Base-by-base conservation (phyloP, 2,797 vertebrate genomes). In the Tangara arthus region DNA sequence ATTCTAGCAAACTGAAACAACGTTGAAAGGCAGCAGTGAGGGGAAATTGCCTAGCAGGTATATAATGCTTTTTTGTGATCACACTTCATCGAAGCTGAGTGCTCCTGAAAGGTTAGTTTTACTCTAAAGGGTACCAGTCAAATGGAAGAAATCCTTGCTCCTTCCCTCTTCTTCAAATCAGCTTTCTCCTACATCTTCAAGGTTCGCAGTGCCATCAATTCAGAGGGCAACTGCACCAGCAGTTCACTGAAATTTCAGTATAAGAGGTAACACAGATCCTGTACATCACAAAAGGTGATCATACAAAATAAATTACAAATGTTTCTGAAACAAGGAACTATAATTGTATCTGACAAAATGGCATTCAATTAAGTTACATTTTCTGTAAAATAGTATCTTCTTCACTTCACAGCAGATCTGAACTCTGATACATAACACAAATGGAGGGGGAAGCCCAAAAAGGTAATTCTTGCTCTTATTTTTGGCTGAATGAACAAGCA, bases 1-100 rank as follows among this genome's bases (percentile, higher is more conserved):
- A 41, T 72, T 66, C 71, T 34, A 32, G 23, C 39, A 76, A 87
- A 60, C 16, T 28, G 46, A 55, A 87, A 80, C 0, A 3, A 82
- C 0, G 0, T 2, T 66, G n/a, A 68, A 90, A 83, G 39, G 57
- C 0, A 2, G 56, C 47, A 77, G 12, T 5, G 4, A 89, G 7
- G 16, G 9, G 16, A 8, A 86, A 88, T n/a, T 78, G 27, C 44
- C 39, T 42, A 30, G 24, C 46, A 92, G 12, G 20, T n/a, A 57
- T 20, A 46, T 5, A 85, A 64, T 15, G 28, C 1, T 5, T 61
- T 68, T 61, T 63, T 47, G 32, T 63, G 34, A 70, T 47, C 50
- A 59, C 11, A 30, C 16, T 71, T 56, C 23, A 17, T 4, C 53
- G 16, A 81, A 88, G 50, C 22, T 42, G 12, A 90, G 12, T 6